Conservation (phyloP, 2,888 invertebrate species). For the Lochmaea capreae region DNA sequence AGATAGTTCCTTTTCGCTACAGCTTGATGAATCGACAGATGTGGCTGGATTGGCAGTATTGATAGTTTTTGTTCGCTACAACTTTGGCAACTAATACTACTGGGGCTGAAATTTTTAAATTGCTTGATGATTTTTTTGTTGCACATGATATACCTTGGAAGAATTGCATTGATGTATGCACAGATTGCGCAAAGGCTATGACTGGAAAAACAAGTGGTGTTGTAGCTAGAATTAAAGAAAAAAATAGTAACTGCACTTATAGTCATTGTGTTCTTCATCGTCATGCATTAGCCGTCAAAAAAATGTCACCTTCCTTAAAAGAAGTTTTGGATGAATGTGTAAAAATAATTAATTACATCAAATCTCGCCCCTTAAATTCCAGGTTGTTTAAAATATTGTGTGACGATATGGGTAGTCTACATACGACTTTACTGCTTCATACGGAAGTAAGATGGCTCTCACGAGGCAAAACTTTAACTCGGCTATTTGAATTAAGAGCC, state of each 20-base stretch:
- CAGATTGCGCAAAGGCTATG: conserved; percentile 18
- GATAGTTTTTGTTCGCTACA: conserved; percentile 2
- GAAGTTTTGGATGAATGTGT: neutral
- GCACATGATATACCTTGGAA: no score
- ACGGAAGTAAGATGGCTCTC: conserved; percentile 10
- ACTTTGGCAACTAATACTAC: no score
- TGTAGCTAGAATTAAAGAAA: conserved; percentile 7
- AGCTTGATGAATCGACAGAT: conserved; percentile 9
- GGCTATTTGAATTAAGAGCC: conserved; percentile 2
- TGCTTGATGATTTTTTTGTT: no score
- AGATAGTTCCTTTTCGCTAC: neutral
- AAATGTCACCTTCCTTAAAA: neutral
- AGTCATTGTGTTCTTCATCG: conserved; percentile 3
- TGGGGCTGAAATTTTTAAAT: no score
- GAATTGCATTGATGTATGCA: no score
- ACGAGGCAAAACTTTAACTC: conserved; percentile 3
- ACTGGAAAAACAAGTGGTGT: conserved; percentile 2
- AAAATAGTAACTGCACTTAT: neutral
- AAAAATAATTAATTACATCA: conserved; percentile 16
- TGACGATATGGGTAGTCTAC: conserved; percentile 8
- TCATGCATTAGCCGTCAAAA: neutral
- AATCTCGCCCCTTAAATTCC: neutral
- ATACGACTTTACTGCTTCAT: neutral
- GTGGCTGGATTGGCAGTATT: conserved; percentile 10
- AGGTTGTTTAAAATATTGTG: conserved; percentile 2